These are phyloP conservation scores for Sinelater perroti DNA, from an alignment of 2,888 invertebrate species.

Conservation along the genomic window DNA sequence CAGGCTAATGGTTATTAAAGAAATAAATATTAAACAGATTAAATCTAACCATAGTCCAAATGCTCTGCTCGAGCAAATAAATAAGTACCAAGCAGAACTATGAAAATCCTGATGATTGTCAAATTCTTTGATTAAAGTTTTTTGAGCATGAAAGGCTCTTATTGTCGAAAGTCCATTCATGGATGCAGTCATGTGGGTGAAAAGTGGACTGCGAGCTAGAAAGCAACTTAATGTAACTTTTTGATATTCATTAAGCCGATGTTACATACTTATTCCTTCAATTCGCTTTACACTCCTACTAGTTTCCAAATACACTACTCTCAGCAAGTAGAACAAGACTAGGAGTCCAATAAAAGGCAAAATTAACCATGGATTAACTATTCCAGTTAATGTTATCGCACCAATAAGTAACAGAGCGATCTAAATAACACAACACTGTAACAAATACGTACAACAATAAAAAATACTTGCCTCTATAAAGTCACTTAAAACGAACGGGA, in stretches of 20 bases:
- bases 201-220: constrained; percentile 77
- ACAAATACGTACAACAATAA: neutral
- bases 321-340: constrained; percentile 64
- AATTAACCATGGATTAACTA: constrained; percentile 73
- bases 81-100: constrained; percentile 76
- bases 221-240: constrained; percentile 12
- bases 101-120: constrained; percentile 69
- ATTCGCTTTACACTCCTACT: constrained; percentile 75
- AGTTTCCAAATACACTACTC: constrained; percentile 29
- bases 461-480: constrained; percentile 52
- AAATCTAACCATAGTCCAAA: constrained; percentile 74
- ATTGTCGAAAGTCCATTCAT: constrained; percentile 78
- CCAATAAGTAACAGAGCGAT: constrained; percentile 67
- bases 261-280: constrained; percentile 69
- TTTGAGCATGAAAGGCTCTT: constrained; percentile 71
- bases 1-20: constrained; percentile 61
- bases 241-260: too few relatives aligned
- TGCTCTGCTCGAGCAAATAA: constrained; percentile 68
- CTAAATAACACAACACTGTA: constrained; percentile 34
- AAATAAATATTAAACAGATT: constrained; percentile 69
- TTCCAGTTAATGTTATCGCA: constrained; percentile 73
- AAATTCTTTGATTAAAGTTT: constrained; percentile 68
- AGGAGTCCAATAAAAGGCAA: constrained; percentile 71
- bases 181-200: constrained; percentile 74
- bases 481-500: constrained; percentile 60